Evolutionary conservation across 2,797 vertebrate species (phyloP), one percentile per base, ranked within the genome.

Genomic region (Sparidentex hasta): DNA sequence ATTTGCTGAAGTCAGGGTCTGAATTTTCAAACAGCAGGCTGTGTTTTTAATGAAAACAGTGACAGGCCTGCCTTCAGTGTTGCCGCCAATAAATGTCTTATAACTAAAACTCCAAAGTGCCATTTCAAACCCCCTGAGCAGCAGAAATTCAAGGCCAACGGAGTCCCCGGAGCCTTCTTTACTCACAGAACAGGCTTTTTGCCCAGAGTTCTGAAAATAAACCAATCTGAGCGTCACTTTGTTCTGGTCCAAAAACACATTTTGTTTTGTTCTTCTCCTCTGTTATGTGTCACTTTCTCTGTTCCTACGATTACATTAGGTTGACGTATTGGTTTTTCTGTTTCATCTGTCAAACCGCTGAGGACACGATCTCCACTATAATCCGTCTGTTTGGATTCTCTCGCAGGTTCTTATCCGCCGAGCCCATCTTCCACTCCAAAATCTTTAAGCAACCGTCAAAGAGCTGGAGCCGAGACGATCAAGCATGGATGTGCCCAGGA

Each of bases 401-500:
- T 33, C 74, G 14, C 86, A 92, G 91, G 90, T 86, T 27, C 64
- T 6, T 27, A 43, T 54, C 69, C 73, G 2, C 83, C 0, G 63
- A 84, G 44, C 44, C 74, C 66, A 33, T 67, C 83, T 91, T 86
- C 86, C 33, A 66, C 51, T 80, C 33, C 52, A 55, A 80, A 87
- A 79, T 73, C 76, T 86, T 77, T 65, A 27, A 78, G 59, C 83
- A 66, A 72, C 89, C 59, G 55, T 70, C 65, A 82, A 61, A 90
- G 91, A 58, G 87, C 93, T 94, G 91, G 91, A 90, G 87, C 88
- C 50, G 65, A 81, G 91, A 87, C 91, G 92, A 50, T 91, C 93
- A 81, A 94, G 88, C 82, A 86, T 93, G 90, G 85, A 91, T 55
- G 89, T 94, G 92, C 92, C 94, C 85, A 91, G 93, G 93, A 95